Percentiles rank a stretch among this genome's conserved stretches.
Evolutionary conservation across 2,888 invertebrate genomes (phyloP).

Genomic region (Stratiomys singularior): DNA sequence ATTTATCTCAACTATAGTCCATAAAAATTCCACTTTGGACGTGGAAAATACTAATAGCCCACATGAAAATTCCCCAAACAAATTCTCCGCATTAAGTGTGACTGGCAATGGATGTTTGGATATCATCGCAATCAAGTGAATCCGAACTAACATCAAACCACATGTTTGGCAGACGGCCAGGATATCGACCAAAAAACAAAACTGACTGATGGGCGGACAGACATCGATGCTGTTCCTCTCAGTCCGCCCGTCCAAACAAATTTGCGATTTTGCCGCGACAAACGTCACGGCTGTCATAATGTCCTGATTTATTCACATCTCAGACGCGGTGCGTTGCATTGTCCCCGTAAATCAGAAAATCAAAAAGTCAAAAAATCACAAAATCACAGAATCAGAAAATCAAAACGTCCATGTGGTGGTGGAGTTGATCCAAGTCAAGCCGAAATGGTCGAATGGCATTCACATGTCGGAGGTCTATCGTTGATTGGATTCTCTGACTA

Average conservation of each 20-base stretch:
- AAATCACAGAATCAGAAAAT: neutral
- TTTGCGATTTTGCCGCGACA: neutral
- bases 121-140: neutral
- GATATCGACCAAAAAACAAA: slow-evolving; percentile 4
- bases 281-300: slow-evolving; percentile 37
- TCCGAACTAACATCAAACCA: slow-evolving; percentile 35
- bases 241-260: slow-evolving; percentile 12
- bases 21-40: too few relatives aligned
- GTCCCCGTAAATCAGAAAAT: slow-evolving; percentile 36
- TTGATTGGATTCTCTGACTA: slow-evolving; percentile 12
- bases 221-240: neutral
- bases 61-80: neutral
- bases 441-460: neutral
- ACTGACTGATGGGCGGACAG: slow-evolving; percentile 17
- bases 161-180: slow-evolving; percentile 46
- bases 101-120: neutral
- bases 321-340: slow-evolving; percentile 38
- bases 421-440: neutral
- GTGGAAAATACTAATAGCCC: neutral
- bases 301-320: slow-evolving; percentile 42
- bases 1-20: too few relatives aligned
- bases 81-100: slow-evolving; percentile 31
- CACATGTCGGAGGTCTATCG: slow-evolving; percentile 13
- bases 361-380: slow-evolving; percentile 25
- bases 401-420: neutral